Evolutionary conservation across 2,888 invertebrate genomes (phyloP), one percentile per base, ranked within the genome.

Genomic region (Prostheceraeus crozeri): DNA sequence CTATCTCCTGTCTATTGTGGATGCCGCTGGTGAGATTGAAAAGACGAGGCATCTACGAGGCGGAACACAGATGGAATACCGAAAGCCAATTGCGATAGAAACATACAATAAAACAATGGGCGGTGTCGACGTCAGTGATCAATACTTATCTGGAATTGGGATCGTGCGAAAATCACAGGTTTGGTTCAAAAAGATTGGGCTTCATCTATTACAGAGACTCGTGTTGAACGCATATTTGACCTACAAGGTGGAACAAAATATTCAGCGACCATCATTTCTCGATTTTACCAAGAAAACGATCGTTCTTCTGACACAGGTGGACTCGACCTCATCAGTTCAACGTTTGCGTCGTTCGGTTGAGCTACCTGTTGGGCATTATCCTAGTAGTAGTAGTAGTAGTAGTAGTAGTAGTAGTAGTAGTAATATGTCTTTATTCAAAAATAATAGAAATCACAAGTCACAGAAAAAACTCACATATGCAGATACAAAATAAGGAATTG

Each of bases 101-200:
- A 25, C 48, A 8, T 10, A 48, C 28, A 48, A 48, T 30, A 4
- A 48, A 6, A 30, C 25, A 11, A 48, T 48, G 48, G 48, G 48
- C 28, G 48, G 48, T 25, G 48, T 48, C 14, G 48, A 48, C 48
- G 27, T 48, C 6, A 48, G 27, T 19, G 48, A 48, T 14, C 48
- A 48, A 16, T 16, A 48, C 48, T 11, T 48, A 11, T 19, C 48
- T 6, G 4, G 27, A 6, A 4, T 25, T 14, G 8, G 27, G 4
- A 16, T 48, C 4, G 48, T 48, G 21, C 48, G 4, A 11, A 4
- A 48, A 6, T 48, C 48, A 6, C 48, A 48, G 11, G 28, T 48
- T 19, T 48, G 27, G 48, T 48, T 48, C 14, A 4, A 48, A 25
- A 48, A 48, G 27, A 16, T 48, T 48, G 48, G 48, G 11, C 48